Evolutionary conservation across 2,888 invertebrate genomes (phyloP).

Genomic region (Notodonta dromedarius): DNA sequence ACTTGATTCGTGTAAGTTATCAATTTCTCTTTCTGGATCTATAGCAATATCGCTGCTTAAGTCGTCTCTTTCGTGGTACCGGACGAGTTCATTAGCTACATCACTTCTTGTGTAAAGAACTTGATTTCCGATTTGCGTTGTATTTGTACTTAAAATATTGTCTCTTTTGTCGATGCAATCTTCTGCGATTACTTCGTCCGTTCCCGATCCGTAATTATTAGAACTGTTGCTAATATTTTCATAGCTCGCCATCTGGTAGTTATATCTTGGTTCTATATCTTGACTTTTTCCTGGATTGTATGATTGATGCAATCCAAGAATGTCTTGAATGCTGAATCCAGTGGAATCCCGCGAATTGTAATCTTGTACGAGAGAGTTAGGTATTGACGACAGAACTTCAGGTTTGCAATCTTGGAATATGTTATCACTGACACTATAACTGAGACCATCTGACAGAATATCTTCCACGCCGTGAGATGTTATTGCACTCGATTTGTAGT

Average conservation of each 20-base stretch:
- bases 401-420: constrained; percentile 61
- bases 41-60: constrained; percentile 56
- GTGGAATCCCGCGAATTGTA: constrained; percentile 79
- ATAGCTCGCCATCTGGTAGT: constrained; percentile 69
- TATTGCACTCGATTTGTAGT: constrained; percentile 48
- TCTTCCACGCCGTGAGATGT: constrained; percentile 76
- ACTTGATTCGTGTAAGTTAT: constrained; percentile 63
- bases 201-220: constrained; percentile 64
- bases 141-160: constrained; percentile 45
- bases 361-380: constrained; percentile 69
- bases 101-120: constrained; percentile 62
- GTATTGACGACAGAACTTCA: constrained; percentile 61
- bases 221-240: constrained; percentile 73
- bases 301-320: constrained; percentile 73
- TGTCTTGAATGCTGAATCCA: constrained; percentile 80
- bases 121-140: constrained; percentile 56
- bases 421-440: constrained; percentile 55
- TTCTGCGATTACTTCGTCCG: constrained; percentile 61
- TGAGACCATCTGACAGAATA: constrained; percentile 67
- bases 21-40: constrained; percentile 61
- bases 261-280: constrained; percentile 62
- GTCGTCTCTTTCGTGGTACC: constrained; percentile 62
- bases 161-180: constrained; percentile 55
- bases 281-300: constrained; percentile 54
- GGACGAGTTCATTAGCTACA: constrained; percentile 60